Evolutionary conservation across 2,888 invertebrate genomes (phyloP).

Genomic region (Sylvicola fuscatus): DNA sequence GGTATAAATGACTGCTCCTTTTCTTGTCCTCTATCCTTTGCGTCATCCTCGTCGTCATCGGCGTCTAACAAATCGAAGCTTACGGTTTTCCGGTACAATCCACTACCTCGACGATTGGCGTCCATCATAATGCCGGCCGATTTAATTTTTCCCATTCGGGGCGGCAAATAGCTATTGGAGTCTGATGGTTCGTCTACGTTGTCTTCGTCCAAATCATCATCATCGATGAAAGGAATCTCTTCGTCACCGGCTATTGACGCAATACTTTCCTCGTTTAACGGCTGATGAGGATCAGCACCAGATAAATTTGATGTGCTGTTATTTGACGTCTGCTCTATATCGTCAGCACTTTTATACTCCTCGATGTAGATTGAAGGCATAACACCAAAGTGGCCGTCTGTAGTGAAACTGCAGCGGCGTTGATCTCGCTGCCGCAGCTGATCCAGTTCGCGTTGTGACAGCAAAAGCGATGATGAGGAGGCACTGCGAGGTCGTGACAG

Average conservation of each 20-base stretch:
- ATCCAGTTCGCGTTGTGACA: no score
- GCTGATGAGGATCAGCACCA: slow-evolving; percentile 21
- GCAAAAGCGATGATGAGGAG: slow-evolving; percentile 9
- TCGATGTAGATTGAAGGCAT: slow-evolving; percentile 23
- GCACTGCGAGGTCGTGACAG: slow-evolving; percentile 16
- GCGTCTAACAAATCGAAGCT: slow-evolving; percentile 21
- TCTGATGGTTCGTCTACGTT: slow-evolving; percentile 4
- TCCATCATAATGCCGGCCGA: slow-evolving; percentile 11
- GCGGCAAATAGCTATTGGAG: slow-evolving; percentile 5
- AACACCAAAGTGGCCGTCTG: neutral
- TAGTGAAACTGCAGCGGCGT: no score
- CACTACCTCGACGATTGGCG: slow-evolving; percentile 8
- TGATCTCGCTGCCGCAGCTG: no score
- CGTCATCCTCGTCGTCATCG: slow-evolving; percentile 4
- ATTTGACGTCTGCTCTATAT: slow-evolving; percentile 14
- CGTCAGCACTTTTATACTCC: slow-evolving; percentile 15
- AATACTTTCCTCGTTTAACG: slow-evolving; percentile 22
- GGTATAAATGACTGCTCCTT: neutral
- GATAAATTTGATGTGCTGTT: slow-evolving; percentile 14
- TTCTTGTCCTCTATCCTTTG: neutral
- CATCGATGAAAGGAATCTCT: slow-evolving; percentile 26
- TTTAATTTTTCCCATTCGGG: neutral
- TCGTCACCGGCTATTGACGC: slow-evolving; percentile 21
- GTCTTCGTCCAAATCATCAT: slow-evolving; percentile 14
- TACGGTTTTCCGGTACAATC: slow-evolving; percentile 18